These are phyloP conservation scores for Oplegnathus fasciatus DNA, from an alignment of 2,113 vertebrate species.

Conservation along the genomic window DNA sequence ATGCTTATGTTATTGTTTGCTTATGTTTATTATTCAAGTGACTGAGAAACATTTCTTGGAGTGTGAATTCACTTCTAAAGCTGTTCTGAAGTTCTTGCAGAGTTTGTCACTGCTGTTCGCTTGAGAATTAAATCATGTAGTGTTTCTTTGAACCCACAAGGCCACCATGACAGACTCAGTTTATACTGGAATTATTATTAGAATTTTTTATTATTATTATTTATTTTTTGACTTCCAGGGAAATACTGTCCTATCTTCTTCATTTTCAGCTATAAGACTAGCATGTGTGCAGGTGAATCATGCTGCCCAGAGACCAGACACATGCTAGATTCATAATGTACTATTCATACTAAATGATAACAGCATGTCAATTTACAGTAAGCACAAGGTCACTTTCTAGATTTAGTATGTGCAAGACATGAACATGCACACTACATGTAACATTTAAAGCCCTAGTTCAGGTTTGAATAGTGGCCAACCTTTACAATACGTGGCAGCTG, in stretches of 20 bases:
- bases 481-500: not conserved
- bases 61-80: not conserved
- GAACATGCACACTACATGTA: not conserved
- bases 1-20: not conserved
- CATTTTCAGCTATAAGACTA: not conserved
- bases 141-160: not conserved
- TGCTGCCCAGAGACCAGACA: not conserved
- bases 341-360: not conserved
- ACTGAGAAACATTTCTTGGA: not conserved
- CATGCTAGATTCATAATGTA: not conserved
- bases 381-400: not conserved
- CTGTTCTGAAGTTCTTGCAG: not conserved
- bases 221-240: not conserved
- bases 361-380: not conserved
- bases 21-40: not conserved
- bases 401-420: not conserved
- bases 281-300: not conserved
- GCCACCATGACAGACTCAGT: not conserved
- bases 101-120: not conserved
- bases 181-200: not conserved
- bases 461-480: constrained; percentile 25
- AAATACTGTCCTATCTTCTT: not conserved
- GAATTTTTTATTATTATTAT: not conserved
- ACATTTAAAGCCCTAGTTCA: constrained; percentile 7
- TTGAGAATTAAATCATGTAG: not conserved